Base-by-base conservation (phyloP, 2,888 invertebrate species). In the Hypena proboscidalis region DNA sequence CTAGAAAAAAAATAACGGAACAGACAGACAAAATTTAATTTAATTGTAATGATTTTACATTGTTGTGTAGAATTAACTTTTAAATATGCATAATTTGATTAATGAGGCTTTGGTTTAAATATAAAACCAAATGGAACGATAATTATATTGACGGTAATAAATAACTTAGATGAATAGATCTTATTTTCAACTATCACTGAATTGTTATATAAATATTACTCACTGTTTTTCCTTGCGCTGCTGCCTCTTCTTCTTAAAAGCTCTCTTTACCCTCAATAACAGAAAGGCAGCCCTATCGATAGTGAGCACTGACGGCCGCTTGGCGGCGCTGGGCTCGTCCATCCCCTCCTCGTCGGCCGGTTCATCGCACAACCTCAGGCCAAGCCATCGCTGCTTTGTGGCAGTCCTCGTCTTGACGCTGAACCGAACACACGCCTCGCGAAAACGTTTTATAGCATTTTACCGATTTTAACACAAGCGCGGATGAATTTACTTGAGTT, bases 221-320 rank as follows among this genome's bases (percentile, higher is more conserved):
- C 80, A 97, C 97, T 94, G 95, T 92, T 95, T 96, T 52, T 97
- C 97, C 77, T 96, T 97, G 66, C 96, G 92, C 80, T 96, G 95
- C 78, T 96, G 94, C 62, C 96, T 94, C 90, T 97, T 97, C 91
- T 96, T 97, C 87, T 96, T 96, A 86, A 97, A 97, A 23, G 97
- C 97, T 74, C 95, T 94, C 78, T 97, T 97, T 45, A 97, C 97
- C 62, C 97, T 92, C 63, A 97, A 91, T 62, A 97, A 92, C 21
- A 97, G 92, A 82, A 97, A 97, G 38, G 97, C 97, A 34, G 97
- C 97, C 58, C 97, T 93, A 91, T 97, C 97, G 80, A 97, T 96
- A 67, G 97, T 96, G 63, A 97, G 90, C 52, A 94, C 93, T 64
- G 94, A 93, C 70, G 93, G 93, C 81, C 93, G 92, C 80, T 92